Evolutionary conservation across 2,113 vertebrate genomes (phyloP), one percentile per base, ranked within the genome.

Genomic region (Indicator maculatus): DNA sequence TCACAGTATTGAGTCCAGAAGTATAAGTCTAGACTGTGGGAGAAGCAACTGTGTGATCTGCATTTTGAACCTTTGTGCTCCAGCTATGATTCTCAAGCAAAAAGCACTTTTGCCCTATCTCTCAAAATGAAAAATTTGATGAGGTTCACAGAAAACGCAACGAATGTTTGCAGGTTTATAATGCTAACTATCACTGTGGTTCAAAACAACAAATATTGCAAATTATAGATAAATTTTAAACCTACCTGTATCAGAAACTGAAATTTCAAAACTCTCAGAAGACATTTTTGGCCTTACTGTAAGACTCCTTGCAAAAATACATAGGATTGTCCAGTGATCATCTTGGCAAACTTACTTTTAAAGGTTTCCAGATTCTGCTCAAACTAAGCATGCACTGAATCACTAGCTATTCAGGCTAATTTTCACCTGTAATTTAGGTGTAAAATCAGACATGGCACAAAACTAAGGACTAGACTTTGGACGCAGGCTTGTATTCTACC

Each of bases 21-120:
- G 20, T 36, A 7, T 16, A 71, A 71, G 16, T 30, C 27, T 55
- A 5, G 0, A 8, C 18, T 31, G 20, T 17, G 17, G 8, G 9
- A 81, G 4, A 17, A 92, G 30, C 1, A 0, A 17, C 3, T 21
- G 5, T 80, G 41, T 53, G 28, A 1, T 53, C 12, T 55, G 1
- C 33, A 6, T 21, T 73, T 86, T 74, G 41, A 33, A 88, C 73
- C 11, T 17, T 3, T 55, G 11, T 45, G 16, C 8, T 89, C 16
- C 52, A 89, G 3, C 5, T 59, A 8, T 31, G 14, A 47, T 63
- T 63, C 24, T 76, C 5, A 26, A 52, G 7, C 8, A 84, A 72
- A 87, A 71, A 38, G 0, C 0, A n/a, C 4, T 44, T 67, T 28
- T 67, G 0, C 2, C 4, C 6, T 27, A 53, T 67, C 6, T 21